Evolutionary conservation across 2,888 invertebrate genomes (phyloP).

Genomic region (Drosophila gaucha): DNA sequence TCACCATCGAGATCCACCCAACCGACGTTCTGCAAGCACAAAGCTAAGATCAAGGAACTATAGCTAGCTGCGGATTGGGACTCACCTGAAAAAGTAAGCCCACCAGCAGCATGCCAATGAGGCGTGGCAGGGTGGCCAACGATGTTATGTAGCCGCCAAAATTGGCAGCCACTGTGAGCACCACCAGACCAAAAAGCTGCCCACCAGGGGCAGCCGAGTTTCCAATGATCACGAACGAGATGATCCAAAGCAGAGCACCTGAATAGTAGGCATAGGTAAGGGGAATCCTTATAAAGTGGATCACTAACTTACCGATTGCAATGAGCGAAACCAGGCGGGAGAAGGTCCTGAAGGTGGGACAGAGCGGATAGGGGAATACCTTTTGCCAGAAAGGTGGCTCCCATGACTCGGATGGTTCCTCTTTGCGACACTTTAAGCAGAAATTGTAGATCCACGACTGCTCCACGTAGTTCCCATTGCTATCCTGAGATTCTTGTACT

Average conservation of each 20-base stretch:
- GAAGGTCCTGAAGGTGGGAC: slow-evolving; percentile 93
- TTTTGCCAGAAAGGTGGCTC: slow-evolving; percentile 92
- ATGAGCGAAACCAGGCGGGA: slow-evolving; percentile 90
- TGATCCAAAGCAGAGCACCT: slow-evolving; percentile 91
- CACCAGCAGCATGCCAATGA: slow-evolving; percentile 94
- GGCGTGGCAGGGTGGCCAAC: slow-evolving; percentile 91
- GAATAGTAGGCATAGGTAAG: background rate
- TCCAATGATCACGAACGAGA: slow-evolving; percentile 91
- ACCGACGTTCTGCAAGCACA: slow-evolving; percentile 87
- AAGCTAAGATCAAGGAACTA: background rate
- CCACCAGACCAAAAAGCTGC: slow-evolving; percentile 91
- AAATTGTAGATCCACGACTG: slow-evolving; percentile 93
- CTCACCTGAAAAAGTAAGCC: slow-evolving; percentile 89
- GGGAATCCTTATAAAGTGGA: accelerated
- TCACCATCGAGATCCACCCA: slow-evolving; percentile 89
- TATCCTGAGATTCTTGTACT: slow-evolving; percentile 30
- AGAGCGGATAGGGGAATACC: slow-evolving; percentile 93
- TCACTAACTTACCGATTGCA: slow-evolving; percentile 87
- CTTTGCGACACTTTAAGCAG: slow-evolving; percentile 91
- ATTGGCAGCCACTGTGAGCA: slow-evolving; percentile 90
- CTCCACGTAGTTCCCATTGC: slow-evolving; percentile 75
- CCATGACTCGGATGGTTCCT: slow-evolving; percentile 92
- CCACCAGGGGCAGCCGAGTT: slow-evolving; percentile 94
- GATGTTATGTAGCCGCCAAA: slow-evolving; percentile 93
- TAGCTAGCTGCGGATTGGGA: accelerated